Percentiles rank a stretch among this genome's conserved stretches.
Evolutionary conservation across 2,113 vertebrate species (phyloP).

Genomic region (Dasypus novemcinctus): DNA sequence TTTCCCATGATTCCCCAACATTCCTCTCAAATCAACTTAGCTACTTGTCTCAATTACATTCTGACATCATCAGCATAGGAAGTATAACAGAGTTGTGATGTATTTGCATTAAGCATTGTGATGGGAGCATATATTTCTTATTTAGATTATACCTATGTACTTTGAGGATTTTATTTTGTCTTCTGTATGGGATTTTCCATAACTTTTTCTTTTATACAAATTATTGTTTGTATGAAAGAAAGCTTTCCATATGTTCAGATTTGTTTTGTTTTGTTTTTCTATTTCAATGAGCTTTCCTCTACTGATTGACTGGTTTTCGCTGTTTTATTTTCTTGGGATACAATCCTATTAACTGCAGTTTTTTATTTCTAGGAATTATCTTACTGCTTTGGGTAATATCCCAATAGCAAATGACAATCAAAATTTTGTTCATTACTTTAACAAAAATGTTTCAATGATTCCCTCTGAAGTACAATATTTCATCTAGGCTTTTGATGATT

Average conservation of each 20-base stretch:
- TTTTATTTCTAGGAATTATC: not conserved
- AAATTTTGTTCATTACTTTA: not conserved
- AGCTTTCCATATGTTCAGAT: not conserved
- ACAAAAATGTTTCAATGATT: not conserved
- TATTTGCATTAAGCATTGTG: not conserved
- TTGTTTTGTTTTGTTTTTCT: not conserved
- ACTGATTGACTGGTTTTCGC: not conserved
- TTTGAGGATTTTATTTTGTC: not conserved
- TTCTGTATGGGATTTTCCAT: not conserved
- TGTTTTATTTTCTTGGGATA: not conserved
- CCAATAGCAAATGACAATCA: not conserved
- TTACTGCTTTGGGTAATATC: not conserved
- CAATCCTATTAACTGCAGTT: not conserved
- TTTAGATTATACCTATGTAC: not conserved
- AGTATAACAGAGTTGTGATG: not conserved
- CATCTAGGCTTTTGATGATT: not conserved
- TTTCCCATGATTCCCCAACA: not conserved
- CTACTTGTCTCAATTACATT: not conserved
- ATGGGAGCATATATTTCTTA: not conserved
- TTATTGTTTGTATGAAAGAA: not conserved
- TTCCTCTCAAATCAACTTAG: not conserved
- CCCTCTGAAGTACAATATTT: not conserved
- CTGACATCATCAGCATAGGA: not conserved
- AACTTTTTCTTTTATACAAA: not conserved
- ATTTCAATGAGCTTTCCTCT: not conserved